Evolutionary conservation across 2,113 vertebrate genomes (phyloP).

Genomic region (Patagioenas fasciata): DNA sequence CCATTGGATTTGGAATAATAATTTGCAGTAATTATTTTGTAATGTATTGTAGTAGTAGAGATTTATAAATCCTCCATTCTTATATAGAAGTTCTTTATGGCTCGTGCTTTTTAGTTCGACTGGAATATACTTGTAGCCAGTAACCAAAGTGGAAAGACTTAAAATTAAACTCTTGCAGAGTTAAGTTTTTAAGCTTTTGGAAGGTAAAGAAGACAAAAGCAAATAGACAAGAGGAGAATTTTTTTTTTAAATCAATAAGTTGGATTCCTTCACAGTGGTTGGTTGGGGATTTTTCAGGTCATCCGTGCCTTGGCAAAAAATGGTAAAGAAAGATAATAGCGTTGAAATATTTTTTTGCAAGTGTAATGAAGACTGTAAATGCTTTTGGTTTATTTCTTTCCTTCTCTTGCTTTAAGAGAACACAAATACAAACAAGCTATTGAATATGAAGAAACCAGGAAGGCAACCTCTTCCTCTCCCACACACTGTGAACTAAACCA

Average conservation of each 20-base stretch:
- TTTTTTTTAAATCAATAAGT: background rate
- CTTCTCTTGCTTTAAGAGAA: background rate
- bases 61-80: background rate
- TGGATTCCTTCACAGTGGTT: background rate
- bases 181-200: background rate
- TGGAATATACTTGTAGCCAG: background rate
- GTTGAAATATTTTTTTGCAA: background rate
- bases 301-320: background rate
- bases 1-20: background rate
- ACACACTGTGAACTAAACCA: slow-evolving; percentile 32
- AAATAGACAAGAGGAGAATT: background rate
- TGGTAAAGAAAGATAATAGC: background rate
- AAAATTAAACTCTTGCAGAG: slow-evolving; percentile 2
- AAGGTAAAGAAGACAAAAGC: background rate
- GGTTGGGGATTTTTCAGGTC: background rate
- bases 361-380: background rate
- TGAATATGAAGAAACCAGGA: slow-evolving; percentile 23
- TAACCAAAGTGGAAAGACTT: slow-evolving; percentile 14
- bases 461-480: slow-evolving; percentile 33
- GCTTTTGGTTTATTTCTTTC: background rate
- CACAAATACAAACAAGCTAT: slow-evolving; percentile 15
- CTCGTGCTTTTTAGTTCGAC: background rate
- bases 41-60: background rate
- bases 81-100: background rate
- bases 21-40: background rate